These are phyloP conservation scores for Catocala sponsa DNA, from an alignment of 2,888 invertebrate genomes.

Conservation along the genomic window DNA sequence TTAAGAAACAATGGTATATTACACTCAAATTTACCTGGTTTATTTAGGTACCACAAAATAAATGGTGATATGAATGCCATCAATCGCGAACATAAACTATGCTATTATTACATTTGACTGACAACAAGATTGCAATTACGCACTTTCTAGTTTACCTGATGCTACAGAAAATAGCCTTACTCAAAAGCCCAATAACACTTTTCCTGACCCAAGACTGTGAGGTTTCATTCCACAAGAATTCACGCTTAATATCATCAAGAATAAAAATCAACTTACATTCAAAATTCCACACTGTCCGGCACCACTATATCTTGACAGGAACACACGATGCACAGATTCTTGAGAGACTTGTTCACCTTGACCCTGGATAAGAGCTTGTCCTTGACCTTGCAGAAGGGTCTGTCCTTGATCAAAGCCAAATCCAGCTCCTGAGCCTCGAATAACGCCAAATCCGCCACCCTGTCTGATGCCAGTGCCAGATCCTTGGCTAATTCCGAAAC, in stretches of 20 bases:
- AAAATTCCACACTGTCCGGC: conserved; percentile 73
- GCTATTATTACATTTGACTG: too few species aligned
- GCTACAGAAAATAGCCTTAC: too few species aligned
- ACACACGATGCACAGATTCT: conserved; percentile 62
- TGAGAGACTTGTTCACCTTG: conserved; percentile 40
- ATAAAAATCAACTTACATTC: conserved; percentile 70
- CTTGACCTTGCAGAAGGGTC: conserved; percentile 37
- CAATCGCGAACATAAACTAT: too few species aligned
- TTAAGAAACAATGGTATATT: too few species aligned
- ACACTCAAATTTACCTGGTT: too few species aligned
- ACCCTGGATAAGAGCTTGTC: conserved; percentile 48
- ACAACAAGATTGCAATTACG: too few species aligned
- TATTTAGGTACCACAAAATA: too few species aligned
- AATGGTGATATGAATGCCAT: too few species aligned
- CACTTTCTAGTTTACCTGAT: too few species aligned
- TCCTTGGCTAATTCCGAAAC: conserved; percentile 19
- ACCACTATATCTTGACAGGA: conserved; percentile 67
- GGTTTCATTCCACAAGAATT: too few species aligned
- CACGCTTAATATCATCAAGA: not conserved
- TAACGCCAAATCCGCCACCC: conserved; percentile 25
- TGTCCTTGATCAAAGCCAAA: conserved; percentile 29
- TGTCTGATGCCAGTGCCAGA: conserved; percentile 14
- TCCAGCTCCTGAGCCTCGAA: conserved; percentile 24
- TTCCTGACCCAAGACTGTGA: too few species aligned
- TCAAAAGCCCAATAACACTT: too few species aligned